Conservation (phyloP, 2,113 vertebrate species). For the Antigone vipio region DNA sequence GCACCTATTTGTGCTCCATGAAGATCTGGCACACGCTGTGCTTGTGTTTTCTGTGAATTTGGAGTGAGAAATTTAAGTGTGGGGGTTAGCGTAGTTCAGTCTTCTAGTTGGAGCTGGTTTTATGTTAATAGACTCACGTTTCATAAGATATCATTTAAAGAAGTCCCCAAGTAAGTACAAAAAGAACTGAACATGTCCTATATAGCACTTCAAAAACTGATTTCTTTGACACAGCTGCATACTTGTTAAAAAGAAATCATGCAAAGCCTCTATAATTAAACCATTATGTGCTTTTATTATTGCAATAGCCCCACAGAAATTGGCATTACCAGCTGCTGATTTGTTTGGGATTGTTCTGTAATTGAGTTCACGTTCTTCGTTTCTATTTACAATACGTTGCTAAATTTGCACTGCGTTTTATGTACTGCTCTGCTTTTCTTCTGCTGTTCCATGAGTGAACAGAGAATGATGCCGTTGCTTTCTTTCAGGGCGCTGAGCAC, state of each 20-base stretch:
- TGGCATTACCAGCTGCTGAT: not conserved
- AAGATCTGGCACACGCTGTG: not conserved
- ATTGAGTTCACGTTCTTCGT: not conserved
- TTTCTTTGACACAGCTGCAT: not conserved
- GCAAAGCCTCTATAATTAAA: constrained; percentile 9
- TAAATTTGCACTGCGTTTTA: not conserved
- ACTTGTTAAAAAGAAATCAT: not conserved
- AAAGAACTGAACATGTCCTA: not conserved
- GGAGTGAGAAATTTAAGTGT: not conserved
- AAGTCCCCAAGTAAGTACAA: not conserved
- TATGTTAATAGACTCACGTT: not conserved
- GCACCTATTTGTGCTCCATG: not conserved
- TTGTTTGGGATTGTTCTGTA: not conserved
- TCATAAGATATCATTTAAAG: not conserved
- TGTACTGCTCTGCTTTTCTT: not conserved
- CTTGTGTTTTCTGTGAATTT: not conserved
- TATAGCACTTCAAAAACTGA: not conserved
- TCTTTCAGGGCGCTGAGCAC: not conserved
- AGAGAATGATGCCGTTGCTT: rapidly evolving
- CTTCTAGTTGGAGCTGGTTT: not conserved
- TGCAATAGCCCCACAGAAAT: not conserved
- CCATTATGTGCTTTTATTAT: not conserved
- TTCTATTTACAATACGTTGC: not conserved
- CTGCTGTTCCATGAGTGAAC: not conserved
- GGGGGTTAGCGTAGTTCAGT: not conserved